Conservation (phyloP, 2,113 vertebrate genomes). For the Orthonyx spaldingii region DNA sequence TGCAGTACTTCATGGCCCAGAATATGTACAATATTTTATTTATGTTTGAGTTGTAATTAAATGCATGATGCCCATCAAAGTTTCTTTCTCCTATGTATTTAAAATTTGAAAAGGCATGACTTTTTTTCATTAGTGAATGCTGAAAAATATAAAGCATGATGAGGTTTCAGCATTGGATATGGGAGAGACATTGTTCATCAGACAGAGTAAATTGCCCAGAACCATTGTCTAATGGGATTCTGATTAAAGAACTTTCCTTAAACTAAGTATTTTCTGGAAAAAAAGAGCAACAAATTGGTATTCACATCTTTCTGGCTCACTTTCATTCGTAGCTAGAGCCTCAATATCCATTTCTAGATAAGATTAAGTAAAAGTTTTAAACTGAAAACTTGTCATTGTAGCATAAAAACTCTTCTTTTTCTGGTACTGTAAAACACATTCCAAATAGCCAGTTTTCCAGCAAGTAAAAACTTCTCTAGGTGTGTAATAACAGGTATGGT, state of each 20-base stretch:
- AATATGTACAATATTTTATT: not conserved
- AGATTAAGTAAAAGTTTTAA: not conserved
- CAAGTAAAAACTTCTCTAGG: not conserved
- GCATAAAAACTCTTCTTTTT: not conserved
- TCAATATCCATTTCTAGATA: conserved; percentile 8
- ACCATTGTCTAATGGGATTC: not conserved
- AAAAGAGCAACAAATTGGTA: not conserved
- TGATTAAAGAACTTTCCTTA: not conserved
- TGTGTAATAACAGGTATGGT: not conserved
- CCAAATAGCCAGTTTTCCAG: not conserved
- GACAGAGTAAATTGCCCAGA: not conserved
- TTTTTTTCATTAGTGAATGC: not conserved
- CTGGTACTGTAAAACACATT: not conserved
- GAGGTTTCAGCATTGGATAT: not conserved
- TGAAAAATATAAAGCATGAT: not conserved
- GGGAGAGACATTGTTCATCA: not conserved
- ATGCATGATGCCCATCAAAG: not conserved
- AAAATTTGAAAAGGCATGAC: not conserved
- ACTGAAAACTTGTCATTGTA: not conserved
- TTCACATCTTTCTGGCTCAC: not conserved
- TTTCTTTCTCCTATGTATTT: not conserved
- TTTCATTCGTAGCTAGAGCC: conserved; percentile 28
- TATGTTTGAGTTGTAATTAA: not conserved
- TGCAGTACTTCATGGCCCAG: not conserved
- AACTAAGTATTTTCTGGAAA: not conserved